Evolutionary conservation across 2,113 vertebrate species (phyloP), one percentile per base, ranked within the genome.

Genomic region (Herpailurus yagouaroundi): DNA sequence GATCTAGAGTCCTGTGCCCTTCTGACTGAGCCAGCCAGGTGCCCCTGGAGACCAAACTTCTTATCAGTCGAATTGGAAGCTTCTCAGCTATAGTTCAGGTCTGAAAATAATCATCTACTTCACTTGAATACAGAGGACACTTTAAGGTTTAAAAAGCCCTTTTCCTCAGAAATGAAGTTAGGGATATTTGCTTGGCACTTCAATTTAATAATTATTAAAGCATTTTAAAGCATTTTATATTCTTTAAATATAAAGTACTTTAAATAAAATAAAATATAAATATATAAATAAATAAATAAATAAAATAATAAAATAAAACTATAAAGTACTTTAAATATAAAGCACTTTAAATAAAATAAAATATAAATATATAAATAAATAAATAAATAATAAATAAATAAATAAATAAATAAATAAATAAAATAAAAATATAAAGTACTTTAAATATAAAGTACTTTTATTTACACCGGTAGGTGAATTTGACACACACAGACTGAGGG

Each of bases 91-190:
- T 41, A 38, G 10, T 77, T 93, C 18, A 82, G 12, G 23, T 63
- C 81, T 95, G 83, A 86, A 68, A 74, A 80, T 68, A 25, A 94
- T 74, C 38, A 31, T 85, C 60, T 80, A 50, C 74, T 41, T 1
- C 27, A 64, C 18, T 73, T 79, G 77, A 77, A 71, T 92, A 57
- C n/a, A 41, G 33, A 82, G 91, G 68, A 69, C 4, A 68, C 33
- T 79, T 71, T 84, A 87, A 91, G 60, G 15, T 97, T 87, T 87
- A 52, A 86, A 74, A 94, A 85, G 23, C 6, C 15, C 41, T 95
- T 95, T 86, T 74, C 31, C 48, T 83, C 38, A 41, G 16, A 73
- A 36, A 45, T n/a, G 25, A 73, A 83, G 57, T 41, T 48, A 9
- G n/a, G 29, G 19, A 45, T 23, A 27, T 36, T 38, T 19, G 13